Evolutionary conservation across 2,113 vertebrate genomes (phyloP).

Genomic region (Takifugu flavidus): DNA sequence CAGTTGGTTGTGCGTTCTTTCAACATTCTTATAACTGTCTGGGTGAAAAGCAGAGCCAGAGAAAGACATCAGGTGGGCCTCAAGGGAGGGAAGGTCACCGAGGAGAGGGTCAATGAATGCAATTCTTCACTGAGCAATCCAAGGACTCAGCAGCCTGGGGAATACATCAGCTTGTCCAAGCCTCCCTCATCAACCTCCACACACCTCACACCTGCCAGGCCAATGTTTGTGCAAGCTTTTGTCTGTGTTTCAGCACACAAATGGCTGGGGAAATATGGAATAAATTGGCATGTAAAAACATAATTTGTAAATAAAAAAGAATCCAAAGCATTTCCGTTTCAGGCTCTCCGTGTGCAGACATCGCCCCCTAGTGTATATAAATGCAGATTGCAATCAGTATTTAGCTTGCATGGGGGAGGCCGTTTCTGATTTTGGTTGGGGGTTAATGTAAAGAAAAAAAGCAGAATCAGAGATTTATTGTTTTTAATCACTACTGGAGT

Average conservation of each 20-base stretch:
- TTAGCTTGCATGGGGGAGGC: too few species aligned
- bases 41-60: constrained; percentile 19
- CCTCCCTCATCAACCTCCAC: constrained; percentile 31
- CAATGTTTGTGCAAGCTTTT: not conserved
- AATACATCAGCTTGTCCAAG: constrained; percentile 24
- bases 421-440: too few species aligned
- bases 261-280: constrained; percentile 3
- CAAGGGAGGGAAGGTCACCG: constrained; percentile 41
- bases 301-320: not conserved
- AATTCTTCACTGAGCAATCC: constrained; percentile 45
- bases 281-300: constrained; percentile 25
- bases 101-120: constrained; percentile 22
- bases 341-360: constrained; percentile 1
- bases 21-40: constrained; percentile 17
- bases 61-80: constrained; percentile 47
- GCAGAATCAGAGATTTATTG: not conserved
- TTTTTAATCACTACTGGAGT: not conserved
- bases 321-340: not conserved
- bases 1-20: constrained; percentile 2
- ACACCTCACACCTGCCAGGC: not conserved
- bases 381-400: constrained; percentile 6
- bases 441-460: too few species aligned
- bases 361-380: constrained; percentile 40
- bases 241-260: constrained; percentile 8
- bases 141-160: constrained; percentile 48